Percentiles rank a stretch among this genome's conserved stretches.
Conservation (phyloP, 2,113 vertebrate species). For the Triplophysa rosa region DNA sequence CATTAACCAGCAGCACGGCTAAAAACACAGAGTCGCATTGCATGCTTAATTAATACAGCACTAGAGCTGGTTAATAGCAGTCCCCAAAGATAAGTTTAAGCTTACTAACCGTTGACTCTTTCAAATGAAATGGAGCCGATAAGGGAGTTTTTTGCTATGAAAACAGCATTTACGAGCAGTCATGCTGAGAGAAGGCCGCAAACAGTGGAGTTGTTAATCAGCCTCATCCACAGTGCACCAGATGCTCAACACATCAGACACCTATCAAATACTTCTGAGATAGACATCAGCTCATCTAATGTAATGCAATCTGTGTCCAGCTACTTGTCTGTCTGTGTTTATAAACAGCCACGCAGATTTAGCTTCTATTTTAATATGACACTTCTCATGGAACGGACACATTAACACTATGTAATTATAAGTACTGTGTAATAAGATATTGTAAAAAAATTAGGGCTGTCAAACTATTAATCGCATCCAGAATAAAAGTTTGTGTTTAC, state of each 20-base stretch:
- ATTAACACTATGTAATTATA: constrained; percentile 26
- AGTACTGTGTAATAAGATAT: neutral
- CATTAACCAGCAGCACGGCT: neutral
- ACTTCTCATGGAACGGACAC: constrained; percentile 16
- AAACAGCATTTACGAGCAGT: constrained; percentile 74
- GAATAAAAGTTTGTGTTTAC: too few species aligned
- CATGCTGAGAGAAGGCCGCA: constrained; percentile 70
- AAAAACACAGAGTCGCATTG: neutral
- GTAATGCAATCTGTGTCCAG: constrained; percentile 19
- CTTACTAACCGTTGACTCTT: constrained; percentile 72
- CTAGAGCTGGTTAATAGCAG: constrained; percentile 67
- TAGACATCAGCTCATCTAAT: constrained; percentile 34
- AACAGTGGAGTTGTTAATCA: constrained; percentile 71
- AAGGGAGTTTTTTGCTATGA: constrained; percentile 72
- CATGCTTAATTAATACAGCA: constrained; percentile 52
- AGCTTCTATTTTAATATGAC: neutral
- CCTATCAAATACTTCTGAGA: constrained; percentile 50
- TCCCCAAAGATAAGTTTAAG: constrained; percentile 73
- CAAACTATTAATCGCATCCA: too few species aligned
- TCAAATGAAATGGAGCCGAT: constrained; percentile 69
- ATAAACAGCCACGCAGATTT: neutral
- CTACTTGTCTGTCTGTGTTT: constrained; percentile 28
- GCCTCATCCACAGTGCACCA: constrained; percentile 72
- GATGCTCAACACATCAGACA: constrained; percentile 66
- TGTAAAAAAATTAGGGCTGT: too few species aligned